Evolutionary conservation across 2,113 vertebrate genomes (phyloP).

Genomic region (Entelurus aequoreus): DNA sequence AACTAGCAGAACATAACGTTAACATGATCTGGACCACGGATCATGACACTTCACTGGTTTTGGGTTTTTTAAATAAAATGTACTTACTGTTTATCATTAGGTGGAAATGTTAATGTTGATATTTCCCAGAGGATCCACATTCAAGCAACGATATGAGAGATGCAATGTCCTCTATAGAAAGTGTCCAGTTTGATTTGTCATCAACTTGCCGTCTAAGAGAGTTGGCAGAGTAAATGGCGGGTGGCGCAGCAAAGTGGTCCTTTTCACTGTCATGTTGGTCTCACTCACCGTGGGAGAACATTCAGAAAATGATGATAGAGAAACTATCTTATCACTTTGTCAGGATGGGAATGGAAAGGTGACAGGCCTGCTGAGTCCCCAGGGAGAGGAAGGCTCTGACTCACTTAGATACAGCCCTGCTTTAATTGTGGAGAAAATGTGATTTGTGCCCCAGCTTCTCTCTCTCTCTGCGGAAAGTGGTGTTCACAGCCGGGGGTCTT

Average conservation of each 20-base stretch:
- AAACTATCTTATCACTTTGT: constrained; percentile 75
- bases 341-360: constrained; percentile 60
- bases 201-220: constrained; percentile 36
- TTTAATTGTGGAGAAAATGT: constrained; percentile 83
- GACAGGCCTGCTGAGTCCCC: constrained; percentile 61
- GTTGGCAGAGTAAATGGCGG: constrained; percentile 37
- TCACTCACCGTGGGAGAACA: constrained; percentile 66
- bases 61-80: too few relatives aligned
- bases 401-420: constrained; percentile 70
- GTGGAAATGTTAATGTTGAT: not conserved
- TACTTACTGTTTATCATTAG: not conserved
- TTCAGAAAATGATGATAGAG: constrained; percentile 75
- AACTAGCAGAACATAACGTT: too few relatives aligned
- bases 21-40: too few relatives aligned
- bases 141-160: not conserved
- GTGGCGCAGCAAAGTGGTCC: constrained; percentile 37
- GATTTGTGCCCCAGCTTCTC: constrained; percentile 76
- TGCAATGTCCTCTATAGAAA: constrained; percentile 6
- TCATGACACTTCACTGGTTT: too few relatives aligned
- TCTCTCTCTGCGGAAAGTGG: constrained; percentile 72
- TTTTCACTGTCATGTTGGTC: constrained; percentile 39
- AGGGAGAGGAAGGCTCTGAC: constrained; percentile 58
- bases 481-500: constrained; percentile 66
- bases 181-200: constrained; percentile 16
- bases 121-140: not conserved